These are phyloP conservation scores for Charaxes varanes DNA, from an alignment of 1,140 invertebrate genomes.

Conservation along the genomic window DNA sequence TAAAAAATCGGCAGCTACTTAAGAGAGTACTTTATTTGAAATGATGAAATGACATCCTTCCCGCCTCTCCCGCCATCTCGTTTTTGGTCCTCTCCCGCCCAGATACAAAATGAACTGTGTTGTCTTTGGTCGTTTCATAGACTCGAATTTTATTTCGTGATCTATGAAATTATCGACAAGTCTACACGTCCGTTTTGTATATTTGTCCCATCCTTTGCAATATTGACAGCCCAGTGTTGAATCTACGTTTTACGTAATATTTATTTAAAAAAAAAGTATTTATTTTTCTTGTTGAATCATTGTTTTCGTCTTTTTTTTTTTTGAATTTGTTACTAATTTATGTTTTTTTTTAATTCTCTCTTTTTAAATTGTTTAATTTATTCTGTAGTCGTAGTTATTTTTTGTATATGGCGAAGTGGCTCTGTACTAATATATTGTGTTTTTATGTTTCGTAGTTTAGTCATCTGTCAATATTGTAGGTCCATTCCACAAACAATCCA, in stretches of 20 bases:
- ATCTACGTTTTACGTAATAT: constrained; percentile 37
- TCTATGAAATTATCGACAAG: neutral
- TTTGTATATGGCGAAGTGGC: constrained; percentile 34
- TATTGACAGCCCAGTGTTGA: constrained; percentile 73
- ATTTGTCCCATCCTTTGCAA: constrained; percentile 39
- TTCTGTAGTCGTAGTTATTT: constrained; percentile 55
- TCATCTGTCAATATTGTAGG: constrained; percentile 70
- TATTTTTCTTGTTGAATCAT: constrained; percentile 62
- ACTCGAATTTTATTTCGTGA: neutral
- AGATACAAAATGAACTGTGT: neutral
- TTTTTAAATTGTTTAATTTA: constrained; percentile 65
- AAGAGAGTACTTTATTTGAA: constrained; percentile 62
- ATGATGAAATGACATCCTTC: constrained; percentile 67
- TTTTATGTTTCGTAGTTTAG: constrained; percentile 55
- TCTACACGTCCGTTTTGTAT: neutral
- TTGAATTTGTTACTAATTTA: constrained; percentile 67
- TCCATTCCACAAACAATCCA: constrained; percentile 57
- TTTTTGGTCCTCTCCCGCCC: constrained; percentile 10
- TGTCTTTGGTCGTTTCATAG: no score
- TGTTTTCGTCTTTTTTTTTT: constrained; percentile 60
- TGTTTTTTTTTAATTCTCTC: constrained; percentile 58
- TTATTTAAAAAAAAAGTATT: constrained; percentile 57
- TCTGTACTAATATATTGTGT: constrained; percentile 37
- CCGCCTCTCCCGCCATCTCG: constrained; percentile 17
- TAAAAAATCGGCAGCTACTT: constrained; percentile 68